A percentile compares a stretch with the other conserved stretches of the same genome.
These are phyloP conservation scores for Phalacrocorax aristotelis DNA, from an alignment of 2,113 vertebrate genomes.

Conservation along the genomic window DNA sequence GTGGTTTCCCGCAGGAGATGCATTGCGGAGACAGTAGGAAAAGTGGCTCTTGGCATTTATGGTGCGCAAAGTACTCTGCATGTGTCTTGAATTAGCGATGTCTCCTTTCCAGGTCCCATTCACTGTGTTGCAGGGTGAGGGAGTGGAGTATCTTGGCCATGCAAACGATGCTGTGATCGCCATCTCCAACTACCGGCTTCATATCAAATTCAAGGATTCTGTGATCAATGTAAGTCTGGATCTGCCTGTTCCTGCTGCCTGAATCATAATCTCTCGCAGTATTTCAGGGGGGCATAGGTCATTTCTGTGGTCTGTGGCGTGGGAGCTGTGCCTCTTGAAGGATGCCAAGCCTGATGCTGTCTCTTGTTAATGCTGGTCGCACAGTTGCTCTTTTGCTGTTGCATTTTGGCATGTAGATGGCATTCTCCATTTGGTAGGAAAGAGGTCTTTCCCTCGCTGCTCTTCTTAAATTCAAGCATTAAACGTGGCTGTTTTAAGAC, in stretches of 20 bases:
- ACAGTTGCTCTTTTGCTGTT: not conserved
- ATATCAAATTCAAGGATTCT: conserved; percentile 98
- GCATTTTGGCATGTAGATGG: not conserved
- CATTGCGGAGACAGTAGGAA: not conserved
- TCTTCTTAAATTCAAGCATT: not conserved
- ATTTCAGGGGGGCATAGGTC: not conserved
- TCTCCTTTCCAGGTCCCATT: conserved; percentile 87
- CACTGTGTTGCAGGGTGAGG: conserved; percentile 94
- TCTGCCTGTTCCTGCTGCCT: not conserved
- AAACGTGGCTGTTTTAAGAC: not conserved
- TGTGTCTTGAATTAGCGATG: not conserved
- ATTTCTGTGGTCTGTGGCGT: not conserved
- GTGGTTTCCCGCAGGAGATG: not conserved
- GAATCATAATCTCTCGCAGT: not conserved
- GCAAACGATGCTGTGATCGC: conserved; percentile 94
- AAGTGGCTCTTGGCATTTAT: not conserved
- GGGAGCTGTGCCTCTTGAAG: not conserved
- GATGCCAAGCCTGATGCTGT: not conserved
- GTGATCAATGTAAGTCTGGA: conserved; percentile 90
- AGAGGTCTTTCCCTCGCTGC: not conserved
- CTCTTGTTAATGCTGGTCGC: accelerated
- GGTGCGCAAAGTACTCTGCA: not conserved
- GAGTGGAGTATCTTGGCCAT: conserved; percentile 93
- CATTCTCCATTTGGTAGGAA: not conserved
- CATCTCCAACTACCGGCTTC: conserved; percentile 97